Evolutionary conservation across 2,113 vertebrate genomes (phyloP).

Genomic region (Pardalotus punctatus): DNA sequence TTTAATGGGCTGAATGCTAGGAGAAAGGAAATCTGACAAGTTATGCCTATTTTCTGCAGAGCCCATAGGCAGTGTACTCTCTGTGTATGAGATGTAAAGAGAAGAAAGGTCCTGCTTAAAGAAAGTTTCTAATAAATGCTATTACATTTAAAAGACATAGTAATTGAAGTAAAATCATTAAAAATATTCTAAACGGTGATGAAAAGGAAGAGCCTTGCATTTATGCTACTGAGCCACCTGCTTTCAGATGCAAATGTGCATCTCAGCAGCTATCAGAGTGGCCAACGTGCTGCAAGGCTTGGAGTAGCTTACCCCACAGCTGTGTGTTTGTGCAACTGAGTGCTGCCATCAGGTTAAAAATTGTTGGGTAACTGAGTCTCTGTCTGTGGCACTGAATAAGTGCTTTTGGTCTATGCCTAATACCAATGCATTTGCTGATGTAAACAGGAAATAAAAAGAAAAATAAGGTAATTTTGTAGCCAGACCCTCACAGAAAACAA

Average conservation of each 20-base stretch:
- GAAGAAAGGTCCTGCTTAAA: not conserved
- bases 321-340: not conserved
- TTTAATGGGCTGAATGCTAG: not conserved
- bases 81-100: not conserved
- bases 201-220: not conserved
- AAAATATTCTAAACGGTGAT: not conserved
- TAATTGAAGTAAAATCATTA: not conserved
- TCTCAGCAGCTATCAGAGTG: not conserved
- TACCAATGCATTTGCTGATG: not conserved
- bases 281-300: not conserved
- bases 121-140: not conserved
- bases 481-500: not conserved
- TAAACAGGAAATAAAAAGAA: not conserved
- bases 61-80: not conserved
- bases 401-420: not conserved
- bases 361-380: not conserved
- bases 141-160: not conserved
- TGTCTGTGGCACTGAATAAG: not conserved
- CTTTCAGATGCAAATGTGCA: conserved; percentile 17
- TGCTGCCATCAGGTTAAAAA: not conserved
- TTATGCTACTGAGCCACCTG: not conserved
- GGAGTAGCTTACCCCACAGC: not conserved
- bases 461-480: not conserved
- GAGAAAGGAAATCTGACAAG: not conserved
- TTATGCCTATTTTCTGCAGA: not conserved